A percentile compares a stretch with the other conserved stretches of the same genome.
phyloP scores from a whole-genome alignment of 2,797 vertebrate species.

The Hippocampus kuda region DNA sequence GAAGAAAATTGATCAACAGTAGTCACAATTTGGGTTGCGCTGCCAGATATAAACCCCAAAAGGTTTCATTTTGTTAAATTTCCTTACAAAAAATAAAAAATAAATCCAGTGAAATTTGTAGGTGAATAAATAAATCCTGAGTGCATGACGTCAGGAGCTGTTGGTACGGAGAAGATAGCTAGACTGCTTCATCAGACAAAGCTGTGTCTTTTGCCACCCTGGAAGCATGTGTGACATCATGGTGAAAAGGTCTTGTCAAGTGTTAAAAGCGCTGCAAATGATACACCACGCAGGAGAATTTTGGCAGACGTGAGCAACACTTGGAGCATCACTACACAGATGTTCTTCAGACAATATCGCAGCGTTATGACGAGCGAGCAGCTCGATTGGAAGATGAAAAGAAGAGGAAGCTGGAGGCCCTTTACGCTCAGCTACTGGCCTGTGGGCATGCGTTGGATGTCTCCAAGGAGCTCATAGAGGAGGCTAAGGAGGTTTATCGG shows the following conservation, averaged over 20 bases:
- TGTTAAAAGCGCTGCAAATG: background rate
- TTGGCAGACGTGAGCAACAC: slow-evolving; percentile 86
- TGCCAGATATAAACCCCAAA: too few species aligned
- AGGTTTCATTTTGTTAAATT: too few species aligned
- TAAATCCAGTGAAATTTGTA: too few species aligned
- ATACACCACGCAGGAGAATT: slow-evolving; percentile 78
- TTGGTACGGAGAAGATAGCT: too few species aligned
- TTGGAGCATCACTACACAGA: slow-evolving; percentile 87
- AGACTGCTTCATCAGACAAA: too few species aligned
- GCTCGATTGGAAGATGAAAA: slow-evolving; percentile 79
- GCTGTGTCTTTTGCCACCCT: too few species aligned
- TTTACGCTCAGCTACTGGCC: slow-evolving; percentile 81
- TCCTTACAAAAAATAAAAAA: too few species aligned
- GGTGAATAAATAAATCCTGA: too few species aligned
- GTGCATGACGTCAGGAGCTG: too few species aligned
- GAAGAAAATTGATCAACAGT: background rate
- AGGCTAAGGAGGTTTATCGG: slow-evolving; percentile 73
- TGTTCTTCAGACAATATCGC: slow-evolving; percentile 80
- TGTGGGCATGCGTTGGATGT: slow-evolving; percentile 78
- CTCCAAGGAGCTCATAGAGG: slow-evolving; percentile 84
- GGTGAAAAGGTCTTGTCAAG: too few species aligned
- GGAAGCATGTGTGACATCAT: too few species aligned
- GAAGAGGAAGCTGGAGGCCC: slow-evolving; percentile 77
- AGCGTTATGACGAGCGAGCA: slow-evolving; percentile 74
- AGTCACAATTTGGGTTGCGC: too few species aligned